A percentile compares a stretch with the other conserved stretches of the same genome.
These are phyloP conservation scores for Melanophora roralis DNA, from an alignment of 2,888 invertebrate genomes.

Conservation along the genomic window DNA sequence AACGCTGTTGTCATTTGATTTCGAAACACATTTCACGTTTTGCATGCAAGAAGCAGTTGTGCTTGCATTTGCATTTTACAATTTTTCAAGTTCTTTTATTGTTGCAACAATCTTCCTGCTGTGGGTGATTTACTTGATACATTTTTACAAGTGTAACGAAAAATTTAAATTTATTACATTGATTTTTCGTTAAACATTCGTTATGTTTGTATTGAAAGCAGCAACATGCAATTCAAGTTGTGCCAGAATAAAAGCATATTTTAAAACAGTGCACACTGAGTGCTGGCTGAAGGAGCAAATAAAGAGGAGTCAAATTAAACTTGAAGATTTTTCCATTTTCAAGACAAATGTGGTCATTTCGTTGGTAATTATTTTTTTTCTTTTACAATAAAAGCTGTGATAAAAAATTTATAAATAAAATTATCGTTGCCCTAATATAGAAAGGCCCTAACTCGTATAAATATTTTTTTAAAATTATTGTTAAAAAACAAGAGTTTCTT, in stretches of 20 bases:
- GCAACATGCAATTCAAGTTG: background rate
- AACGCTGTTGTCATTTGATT: background rate
- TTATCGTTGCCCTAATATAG: no score
- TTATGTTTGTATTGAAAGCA: background rate
- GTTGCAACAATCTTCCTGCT: conserved; percentile 53
- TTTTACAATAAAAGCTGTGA: no score
- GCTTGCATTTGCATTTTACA: background rate
- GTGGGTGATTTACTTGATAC: conserved; percentile 59
- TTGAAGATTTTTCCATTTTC: no score
- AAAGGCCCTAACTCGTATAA: no score
- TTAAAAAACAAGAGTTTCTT: no score
- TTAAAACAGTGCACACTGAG: background rate
- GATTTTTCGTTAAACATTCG: conserved; percentile 2
- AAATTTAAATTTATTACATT: conserved; percentile 47
- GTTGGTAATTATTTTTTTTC: no score
- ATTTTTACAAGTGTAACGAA: conserved; percentile 51
- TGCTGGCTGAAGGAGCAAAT: background rate
- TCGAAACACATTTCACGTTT: background rate
- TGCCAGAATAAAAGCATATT: background rate
- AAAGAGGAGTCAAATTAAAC: no score
- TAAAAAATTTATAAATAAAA: no score
- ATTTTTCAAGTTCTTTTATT: background rate
- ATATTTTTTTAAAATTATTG: no score
- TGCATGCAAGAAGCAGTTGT: background rate
- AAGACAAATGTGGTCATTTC: no score